Evolutionary conservation across 2,888 invertebrate species (phyloP).

Genomic region (Pomacea canaliculata): DNA sequence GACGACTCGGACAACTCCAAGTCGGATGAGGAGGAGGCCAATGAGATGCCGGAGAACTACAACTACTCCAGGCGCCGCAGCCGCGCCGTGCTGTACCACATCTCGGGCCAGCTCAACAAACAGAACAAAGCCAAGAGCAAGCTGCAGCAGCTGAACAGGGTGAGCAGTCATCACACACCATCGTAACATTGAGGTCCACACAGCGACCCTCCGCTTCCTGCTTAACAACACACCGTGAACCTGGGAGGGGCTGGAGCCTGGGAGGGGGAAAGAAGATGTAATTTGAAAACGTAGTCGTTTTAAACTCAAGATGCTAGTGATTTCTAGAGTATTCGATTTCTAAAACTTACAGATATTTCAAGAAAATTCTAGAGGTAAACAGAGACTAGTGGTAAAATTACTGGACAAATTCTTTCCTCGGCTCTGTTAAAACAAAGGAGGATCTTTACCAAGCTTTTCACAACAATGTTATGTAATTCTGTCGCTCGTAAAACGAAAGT

Average conservation of each 20-base stretch:
- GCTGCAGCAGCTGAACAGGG: constrained; percentile 79
- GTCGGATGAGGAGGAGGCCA: constrained; percentile 40
- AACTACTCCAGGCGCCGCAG: constrained; percentile 91
- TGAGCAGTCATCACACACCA: constrained; percentile 2
- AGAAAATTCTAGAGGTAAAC: no score
- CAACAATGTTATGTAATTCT: no score
- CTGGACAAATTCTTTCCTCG: no score
- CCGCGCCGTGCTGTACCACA: constrained; percentile 94
- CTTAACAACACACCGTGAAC: not conserved
- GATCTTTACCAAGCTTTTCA: no score
- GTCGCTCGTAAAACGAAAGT: no score
- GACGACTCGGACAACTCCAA: constrained; percentile 35
- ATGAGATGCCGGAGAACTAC: constrained; percentile 68
- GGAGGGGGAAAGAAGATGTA: not conserved
- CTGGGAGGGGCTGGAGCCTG: not conserved
- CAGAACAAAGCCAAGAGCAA: constrained; percentile 85
- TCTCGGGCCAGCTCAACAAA: constrained; percentile 96
- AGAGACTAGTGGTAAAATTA: no score
- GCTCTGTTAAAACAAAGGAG: no score
- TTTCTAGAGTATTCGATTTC: no score
- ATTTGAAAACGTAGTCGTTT: not conserved
- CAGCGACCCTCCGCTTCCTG: not conserved
- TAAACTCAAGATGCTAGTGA: no score
- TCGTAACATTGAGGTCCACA: not conserved
- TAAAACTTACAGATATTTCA: no score